These are phyloP conservation scores for Magallana gigas DNA, from an alignment of 1,140 invertebrate genomes.

Conservation along the genomic window DNA sequence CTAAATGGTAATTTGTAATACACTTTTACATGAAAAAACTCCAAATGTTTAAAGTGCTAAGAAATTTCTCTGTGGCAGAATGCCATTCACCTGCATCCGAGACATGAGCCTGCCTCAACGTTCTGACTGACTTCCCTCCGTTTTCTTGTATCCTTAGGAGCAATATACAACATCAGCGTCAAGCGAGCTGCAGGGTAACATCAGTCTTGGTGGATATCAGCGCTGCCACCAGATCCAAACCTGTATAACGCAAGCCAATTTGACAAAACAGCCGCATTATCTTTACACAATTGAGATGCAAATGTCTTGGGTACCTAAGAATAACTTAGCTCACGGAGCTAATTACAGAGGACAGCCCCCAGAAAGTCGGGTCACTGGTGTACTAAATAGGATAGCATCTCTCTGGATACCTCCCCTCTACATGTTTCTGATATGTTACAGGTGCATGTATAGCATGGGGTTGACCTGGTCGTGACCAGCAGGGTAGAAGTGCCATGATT, in stretches of 20 bases:
- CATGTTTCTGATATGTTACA: not conserved
- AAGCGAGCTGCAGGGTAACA: not conserved
- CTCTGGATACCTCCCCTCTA: not conserved
- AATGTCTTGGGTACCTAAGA: not conserved
- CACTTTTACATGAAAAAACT: no score
- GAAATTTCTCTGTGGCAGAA: no score
- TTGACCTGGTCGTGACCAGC: not conserved
- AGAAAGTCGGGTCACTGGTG: no score
- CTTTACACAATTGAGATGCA: conserved; percentile 29
- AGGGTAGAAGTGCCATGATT: conserved; percentile 14
- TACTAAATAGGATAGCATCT: no score
- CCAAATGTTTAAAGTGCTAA: no score
- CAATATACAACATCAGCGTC: not conserved
- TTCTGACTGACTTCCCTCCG: not conserved
- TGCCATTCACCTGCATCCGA: no score
- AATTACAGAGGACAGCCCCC: not conserved
- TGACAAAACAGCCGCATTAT: not conserved
- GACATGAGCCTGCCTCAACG: no score
- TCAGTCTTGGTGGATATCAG: not conserved
- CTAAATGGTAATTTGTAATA: no score
- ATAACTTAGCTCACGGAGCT: not conserved
- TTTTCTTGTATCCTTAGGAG: not conserved
- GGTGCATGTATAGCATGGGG: not conserved
- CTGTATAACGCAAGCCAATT: not conserved
- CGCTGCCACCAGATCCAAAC: not conserved